Base-by-base conservation (phyloP, 2,797 vertebrate genomes). In the Vespertilio murinus region DNA sequence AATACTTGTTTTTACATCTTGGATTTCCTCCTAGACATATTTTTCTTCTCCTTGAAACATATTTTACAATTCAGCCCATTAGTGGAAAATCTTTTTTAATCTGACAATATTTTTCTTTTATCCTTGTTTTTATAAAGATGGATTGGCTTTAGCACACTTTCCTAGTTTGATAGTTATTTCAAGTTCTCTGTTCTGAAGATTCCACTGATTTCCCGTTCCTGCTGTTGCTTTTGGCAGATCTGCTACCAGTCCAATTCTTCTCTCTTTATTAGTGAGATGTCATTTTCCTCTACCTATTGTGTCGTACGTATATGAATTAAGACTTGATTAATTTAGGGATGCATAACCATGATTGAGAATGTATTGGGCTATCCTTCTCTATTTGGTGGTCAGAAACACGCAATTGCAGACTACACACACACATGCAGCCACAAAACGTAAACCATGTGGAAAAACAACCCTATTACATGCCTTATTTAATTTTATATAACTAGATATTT, bases 401-500 rank as follows among this genome's bases (percentile, higher is more conserved):
- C 6, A 42, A 38, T 22, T 35, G 5, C 4, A 52, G 52, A 35
- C 70, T 13, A 59, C 69, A 69, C 38, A 56, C 0, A 10, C 22
- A 8, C 25, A 40, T 2, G 17, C 67, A 56, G 6, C 13, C 69
- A 35, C 88, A 59, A 78, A 61, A 25, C 23, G 78, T 74, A 73
- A 88, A 56, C 20, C 30, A 17, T 64, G 25, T 81, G 85, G 5
- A n/a, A 94, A 0, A 52, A 61, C 59, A 84, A 56, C 3, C 59
- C 83, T 89, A 91, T 96, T 96, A 90, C 38, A 95, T 83, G 87
- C 94, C 94, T 96, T 93, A 81, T 28, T 94, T 85, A 74, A 96
- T 67, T 90, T 94, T 94, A 95, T 87, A 74, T 88, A 96, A 91
- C 92, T 92, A n/a, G 2, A 67, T 89, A 94, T 61, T 94, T 92